phyloP scores from a whole-genome alignment of 2,113 vertebrate species.

The Actinemys pallida region DNA sequence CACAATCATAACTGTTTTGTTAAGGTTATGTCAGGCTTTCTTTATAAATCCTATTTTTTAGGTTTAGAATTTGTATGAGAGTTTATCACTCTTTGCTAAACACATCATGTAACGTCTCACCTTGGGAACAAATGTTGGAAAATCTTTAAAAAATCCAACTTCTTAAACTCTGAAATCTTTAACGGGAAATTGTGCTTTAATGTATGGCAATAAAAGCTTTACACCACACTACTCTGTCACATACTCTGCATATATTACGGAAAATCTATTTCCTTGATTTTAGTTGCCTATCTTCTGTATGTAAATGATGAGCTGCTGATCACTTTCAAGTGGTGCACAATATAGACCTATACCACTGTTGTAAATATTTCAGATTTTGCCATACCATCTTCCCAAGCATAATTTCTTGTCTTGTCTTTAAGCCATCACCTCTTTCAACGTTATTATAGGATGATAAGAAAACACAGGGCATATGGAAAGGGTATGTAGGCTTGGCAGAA shows the following conservation, averaged over 20 bases:
- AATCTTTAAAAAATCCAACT: background rate
- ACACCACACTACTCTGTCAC: background rate
- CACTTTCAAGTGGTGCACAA: background rate
- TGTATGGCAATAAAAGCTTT: background rate
- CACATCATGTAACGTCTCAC: background rate
- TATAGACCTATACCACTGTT: background rate
- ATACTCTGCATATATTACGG: background rate
- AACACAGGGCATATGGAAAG: background rate
- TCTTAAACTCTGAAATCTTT: background rate
- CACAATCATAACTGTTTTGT: background rate
- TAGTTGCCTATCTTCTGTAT: background rate
- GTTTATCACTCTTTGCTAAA: constrained; percentile 16
- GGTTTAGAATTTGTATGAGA: constrained; percentile 13
- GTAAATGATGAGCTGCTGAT: no score
- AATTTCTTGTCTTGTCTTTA: background rate
- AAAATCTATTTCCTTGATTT: background rate
- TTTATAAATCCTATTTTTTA: constrained; percentile 35
- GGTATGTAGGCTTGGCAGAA: no score
- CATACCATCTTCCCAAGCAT: background rate
- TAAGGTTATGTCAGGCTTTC: constrained; percentile 32
- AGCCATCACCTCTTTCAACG: background rate
- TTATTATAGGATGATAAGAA: background rate
- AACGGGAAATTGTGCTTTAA: background rate
- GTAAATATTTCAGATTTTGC: background rate
- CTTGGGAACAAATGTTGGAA: background rate